These are phyloP conservation scores for Anas platyrhynchos DNA, from an alignment of 2,113 vertebrate species.

Conservation along the genomic window DNA sequence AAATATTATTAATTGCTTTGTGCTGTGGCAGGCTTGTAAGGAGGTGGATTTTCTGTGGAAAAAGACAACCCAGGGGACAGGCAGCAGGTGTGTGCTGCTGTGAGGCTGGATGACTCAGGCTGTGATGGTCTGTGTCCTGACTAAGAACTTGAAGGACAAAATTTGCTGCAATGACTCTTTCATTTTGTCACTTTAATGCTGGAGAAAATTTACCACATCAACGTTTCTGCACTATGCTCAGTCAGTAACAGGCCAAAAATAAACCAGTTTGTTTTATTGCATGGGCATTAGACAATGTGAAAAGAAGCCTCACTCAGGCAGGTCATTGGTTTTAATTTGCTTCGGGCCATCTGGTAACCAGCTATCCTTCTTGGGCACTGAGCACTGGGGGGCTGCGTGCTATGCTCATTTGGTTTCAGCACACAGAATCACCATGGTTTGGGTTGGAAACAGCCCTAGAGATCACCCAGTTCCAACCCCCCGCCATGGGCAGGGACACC, in stretches of 20 bases:
- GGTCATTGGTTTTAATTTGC: neutral
- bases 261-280: neutral
- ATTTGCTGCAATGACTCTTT: slow-evolving; percentile 8
- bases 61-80: neutral
- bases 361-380: neutral
- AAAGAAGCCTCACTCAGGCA: neutral
- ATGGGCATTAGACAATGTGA: fast-evolving
- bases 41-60: neutral
- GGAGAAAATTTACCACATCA: neutral
- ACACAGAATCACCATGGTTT: neutral
- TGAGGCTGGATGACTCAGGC: slow-evolving; percentile 18
- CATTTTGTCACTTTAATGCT: neutral
- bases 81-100: neutral
- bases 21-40: neutral
- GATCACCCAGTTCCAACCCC: too few relatives aligned
- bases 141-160: slow-evolving; percentile 34
- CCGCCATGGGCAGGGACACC: too few relatives aligned
- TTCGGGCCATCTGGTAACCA: neutral
- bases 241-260: neutral
- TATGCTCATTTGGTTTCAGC: neutral
- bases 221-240: neutral
- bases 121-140: neutral
- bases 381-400: neutral
- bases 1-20: slow-evolving; percentile 11
- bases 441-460: too few relatives aligned